These are phyloP conservation scores for Numenius phaeopus DNA, from an alignment of 2,797 vertebrate species.

Conservation along the genomic window DNA sequence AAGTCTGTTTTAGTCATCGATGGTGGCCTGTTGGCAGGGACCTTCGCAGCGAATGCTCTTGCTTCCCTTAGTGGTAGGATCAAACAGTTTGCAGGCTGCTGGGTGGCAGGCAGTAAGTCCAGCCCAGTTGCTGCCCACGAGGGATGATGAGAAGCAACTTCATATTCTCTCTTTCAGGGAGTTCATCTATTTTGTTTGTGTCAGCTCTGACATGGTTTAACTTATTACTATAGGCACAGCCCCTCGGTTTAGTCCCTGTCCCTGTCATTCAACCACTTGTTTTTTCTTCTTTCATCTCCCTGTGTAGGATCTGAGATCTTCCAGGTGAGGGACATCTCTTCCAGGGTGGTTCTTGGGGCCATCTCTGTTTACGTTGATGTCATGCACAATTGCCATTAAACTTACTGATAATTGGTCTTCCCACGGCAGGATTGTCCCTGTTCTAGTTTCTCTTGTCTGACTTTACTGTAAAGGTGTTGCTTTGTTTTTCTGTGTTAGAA, in stretches of 20 bases:
- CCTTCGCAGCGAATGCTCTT: not conserved
- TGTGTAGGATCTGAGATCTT: not conserved
- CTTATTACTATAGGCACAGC: not conserved
- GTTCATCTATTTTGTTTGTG: not conserved
- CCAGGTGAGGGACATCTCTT: not conserved
- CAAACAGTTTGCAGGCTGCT: not conserved
- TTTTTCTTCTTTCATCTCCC: not conserved
- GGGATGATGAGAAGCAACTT: not conserved
- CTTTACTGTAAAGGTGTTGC: not conserved
- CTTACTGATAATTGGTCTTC: not conserved
- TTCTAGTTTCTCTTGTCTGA: not conserved
- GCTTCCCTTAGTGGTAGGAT: not conserved
- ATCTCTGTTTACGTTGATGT: not conserved
- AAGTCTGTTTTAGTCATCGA: not conserved
- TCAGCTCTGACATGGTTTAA: not conserved
- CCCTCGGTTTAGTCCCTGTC: not conserved
- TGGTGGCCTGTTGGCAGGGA: not conserved
- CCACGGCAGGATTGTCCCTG: not conserved
- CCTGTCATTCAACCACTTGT: not conserved
- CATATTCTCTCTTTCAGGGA: not conserved
- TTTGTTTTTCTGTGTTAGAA: not conserved
- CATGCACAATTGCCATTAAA: not conserved
- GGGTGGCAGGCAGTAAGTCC: not conserved
- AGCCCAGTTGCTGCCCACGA: fast-evolving
- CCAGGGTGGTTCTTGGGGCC: not conserved